Base-by-base conservation (phyloP, 2,888 invertebrate species). In the Dione juno region DNA sequence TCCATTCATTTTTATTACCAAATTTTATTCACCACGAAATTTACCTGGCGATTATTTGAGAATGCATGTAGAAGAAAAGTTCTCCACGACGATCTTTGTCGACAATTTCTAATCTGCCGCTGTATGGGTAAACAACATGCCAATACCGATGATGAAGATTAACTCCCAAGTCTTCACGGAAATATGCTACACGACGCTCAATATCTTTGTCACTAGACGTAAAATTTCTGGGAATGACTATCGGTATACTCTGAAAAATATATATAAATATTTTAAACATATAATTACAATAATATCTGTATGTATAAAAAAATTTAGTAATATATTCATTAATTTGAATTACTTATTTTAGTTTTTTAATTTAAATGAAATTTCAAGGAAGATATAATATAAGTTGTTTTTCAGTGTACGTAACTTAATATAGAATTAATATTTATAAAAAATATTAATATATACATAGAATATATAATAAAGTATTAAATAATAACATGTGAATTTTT, bases 61-160 rank as follows among this genome's bases (percentile, higher is more conserved):
- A 89, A 77, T 97, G 97, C 96, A 96, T 96, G 85, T 96, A 97
- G 83, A 94, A 97, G 88, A 97, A 97, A 0, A 97, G 89, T 88
- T 97, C 97, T 40, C 97, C 97, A 43, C 96, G 94, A 67, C 97
- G 94, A 82, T 97, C 96, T 82, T 97, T 97, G 63, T 93, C 93
- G 6, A 97, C 96, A 52, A 96, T 94, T 8, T 63, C 63, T 1
- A 50, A 50, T 50, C 48, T 50, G 13, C 63, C 63, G 35, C 63
- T 63, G 80, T 95, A 95, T 0, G 96, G 96, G 81, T 96, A 97
- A 0, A 97, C 96, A 72, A 97, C 92, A 92, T 97, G 97, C 97
- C 96, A 97, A 80, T 97, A 96, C 90, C 96, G 97, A 81, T 97
- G 96, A 82, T 97, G 97, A 45, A 96, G 93, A 86, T 97, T 97